phyloP scores from a whole-genome alignment of 1,140 invertebrate genomes.

The Drosophila pruinosa region DNA sequence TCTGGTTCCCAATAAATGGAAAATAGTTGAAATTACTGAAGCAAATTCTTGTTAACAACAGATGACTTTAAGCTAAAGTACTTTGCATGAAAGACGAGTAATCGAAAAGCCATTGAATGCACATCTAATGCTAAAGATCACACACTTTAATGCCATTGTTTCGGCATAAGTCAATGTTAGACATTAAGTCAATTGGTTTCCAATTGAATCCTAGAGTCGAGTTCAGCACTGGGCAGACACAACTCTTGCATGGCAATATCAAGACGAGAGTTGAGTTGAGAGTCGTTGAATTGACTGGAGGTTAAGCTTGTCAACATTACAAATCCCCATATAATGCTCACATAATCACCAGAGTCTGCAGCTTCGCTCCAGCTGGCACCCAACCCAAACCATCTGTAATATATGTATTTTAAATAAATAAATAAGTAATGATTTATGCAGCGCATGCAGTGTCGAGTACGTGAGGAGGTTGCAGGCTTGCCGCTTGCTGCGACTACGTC shows the following conservation, averaged over 20 bases:
- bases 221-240: constrained; percentile 5
- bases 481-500: constrained; percentile 3
- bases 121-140: constrained; percentile 2
- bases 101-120: background rate
- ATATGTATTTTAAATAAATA: constrained; percentile 57
- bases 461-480: constrained; percentile 40
- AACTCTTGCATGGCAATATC: background rate
- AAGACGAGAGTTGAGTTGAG: background rate
- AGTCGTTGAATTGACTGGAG: constrained; percentile 20
- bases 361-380: background rate
- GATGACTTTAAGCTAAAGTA: background rate
- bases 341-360: constrained; percentile 42
- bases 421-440: constrained; percentile 73
- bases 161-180: constrained; percentile 13
- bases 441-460: constrained; percentile 58
- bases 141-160: constrained; percentile 13
- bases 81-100: background rate
- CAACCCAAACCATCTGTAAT: constrained; percentile 20
- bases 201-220: constrained; percentile 22
- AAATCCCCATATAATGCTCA: constrained; percentile 69
- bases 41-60: background rate
- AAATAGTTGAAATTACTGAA: constrained; percentile 18
- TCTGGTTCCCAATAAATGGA: background rate
- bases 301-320: constrained; percentile 47
- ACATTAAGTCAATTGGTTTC: constrained; percentile 38